A percentile compares a stretch with the other conserved stretches of the same genome.
phyloP scores from a whole-genome alignment of 2,888 invertebrate genomes.

The Drosophila robusta region DNA sequence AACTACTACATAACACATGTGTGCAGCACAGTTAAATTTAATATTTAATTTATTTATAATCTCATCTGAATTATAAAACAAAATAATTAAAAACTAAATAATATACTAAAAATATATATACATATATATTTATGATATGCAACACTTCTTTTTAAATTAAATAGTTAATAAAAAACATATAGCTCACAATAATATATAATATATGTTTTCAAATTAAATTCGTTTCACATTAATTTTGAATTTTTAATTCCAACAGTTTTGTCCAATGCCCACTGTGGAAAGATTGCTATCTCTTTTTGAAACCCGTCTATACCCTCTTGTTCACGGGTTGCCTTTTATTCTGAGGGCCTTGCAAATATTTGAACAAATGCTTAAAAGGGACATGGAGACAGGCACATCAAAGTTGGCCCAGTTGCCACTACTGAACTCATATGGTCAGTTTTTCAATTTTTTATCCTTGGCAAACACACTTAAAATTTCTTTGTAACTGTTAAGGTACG shows the following conservation, averaged over 20 bases:
- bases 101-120: too few relatives aligned
- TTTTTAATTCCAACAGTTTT: neutral
- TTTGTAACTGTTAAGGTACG: slow-evolving; percentile 63
- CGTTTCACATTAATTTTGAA: neutral
- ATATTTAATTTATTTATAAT: too few relatives aligned
- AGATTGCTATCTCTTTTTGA: slow-evolving; percentile 16
- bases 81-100: too few relatives aligned
- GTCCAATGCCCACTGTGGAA: slow-evolving; percentile 21
- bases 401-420: slow-evolving; percentile 45
- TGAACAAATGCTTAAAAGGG: slow-evolving; percentile 62
- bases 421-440: slow-evolving; percentile 67
- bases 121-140: too few relatives aligned
- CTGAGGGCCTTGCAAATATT: slow-evolving; percentile 65
- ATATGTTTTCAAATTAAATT: neutral
- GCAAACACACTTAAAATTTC: slow-evolving; percentile 58
- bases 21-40: too few relatives aligned
- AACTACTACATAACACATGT: too few relatives aligned
- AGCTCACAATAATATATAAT: too few relatives aligned
- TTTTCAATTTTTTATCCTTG: slow-evolving; percentile 57
- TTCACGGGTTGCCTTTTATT: slow-evolving; percentile 22
- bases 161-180: too few relatives aligned
- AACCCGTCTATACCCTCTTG: slow-evolving; percentile 25
- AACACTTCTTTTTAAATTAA: too few relatives aligned
- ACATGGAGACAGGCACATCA: slow-evolving; percentile 23
- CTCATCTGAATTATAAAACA: too few relatives aligned